phyloP scores from a whole-genome alignment of 2,888 invertebrate genomes.

The Cremastinae sp. region DNA sequence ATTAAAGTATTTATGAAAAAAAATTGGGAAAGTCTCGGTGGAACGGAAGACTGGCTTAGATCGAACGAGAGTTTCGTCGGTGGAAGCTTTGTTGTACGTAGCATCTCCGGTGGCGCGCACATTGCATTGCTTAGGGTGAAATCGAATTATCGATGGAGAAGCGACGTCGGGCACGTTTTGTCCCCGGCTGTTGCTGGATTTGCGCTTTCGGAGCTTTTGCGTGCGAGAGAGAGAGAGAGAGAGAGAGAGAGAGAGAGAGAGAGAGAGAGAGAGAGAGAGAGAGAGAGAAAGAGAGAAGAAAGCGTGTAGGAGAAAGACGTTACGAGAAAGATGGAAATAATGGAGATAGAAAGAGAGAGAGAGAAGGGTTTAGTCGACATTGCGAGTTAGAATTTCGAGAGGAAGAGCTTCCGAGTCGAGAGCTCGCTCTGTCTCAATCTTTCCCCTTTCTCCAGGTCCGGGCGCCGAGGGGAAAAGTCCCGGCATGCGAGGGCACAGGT shows the following conservation, averaged over 20 bases:
- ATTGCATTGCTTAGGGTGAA: conserved; percentile 54
- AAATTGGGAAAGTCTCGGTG: neutral
- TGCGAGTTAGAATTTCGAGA: conserved; percentile 44
- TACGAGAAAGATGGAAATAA: neutral
- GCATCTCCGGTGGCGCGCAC: conserved; percentile 29
- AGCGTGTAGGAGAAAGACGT: too few relatives aligned
- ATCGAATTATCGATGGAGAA: conserved; percentile 69
- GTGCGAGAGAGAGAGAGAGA: conserved; percentile 52
- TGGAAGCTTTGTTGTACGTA: conserved; percentile 36
- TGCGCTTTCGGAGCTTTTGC: conserved; percentile 49
- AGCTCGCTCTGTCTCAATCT: conserved; percentile 1
- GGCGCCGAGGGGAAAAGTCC: conserved; percentile 39
- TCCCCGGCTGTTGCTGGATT: conserved; percentile 45
- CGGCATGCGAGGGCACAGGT: conserved; percentile 66
- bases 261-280: conserved; percentile 38
- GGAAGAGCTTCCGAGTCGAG: conserved; percentile 22
- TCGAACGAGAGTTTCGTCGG: conserved; percentile 1
- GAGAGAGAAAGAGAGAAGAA: neutral
- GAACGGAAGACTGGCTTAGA: conserved; percentile 10
- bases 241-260: conserved; percentile 16
- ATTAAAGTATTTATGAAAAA: neutral
- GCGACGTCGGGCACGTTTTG: conserved; percentile 50
- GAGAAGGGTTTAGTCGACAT: conserved; percentile 30
- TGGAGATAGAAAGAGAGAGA: conserved; percentile 2
- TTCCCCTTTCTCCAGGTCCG: neutral